These are phyloP conservation scores for Lasaia peninsularis DNA, from an alignment of 1,140 invertebrate species.

Conservation along the genomic window DNA sequence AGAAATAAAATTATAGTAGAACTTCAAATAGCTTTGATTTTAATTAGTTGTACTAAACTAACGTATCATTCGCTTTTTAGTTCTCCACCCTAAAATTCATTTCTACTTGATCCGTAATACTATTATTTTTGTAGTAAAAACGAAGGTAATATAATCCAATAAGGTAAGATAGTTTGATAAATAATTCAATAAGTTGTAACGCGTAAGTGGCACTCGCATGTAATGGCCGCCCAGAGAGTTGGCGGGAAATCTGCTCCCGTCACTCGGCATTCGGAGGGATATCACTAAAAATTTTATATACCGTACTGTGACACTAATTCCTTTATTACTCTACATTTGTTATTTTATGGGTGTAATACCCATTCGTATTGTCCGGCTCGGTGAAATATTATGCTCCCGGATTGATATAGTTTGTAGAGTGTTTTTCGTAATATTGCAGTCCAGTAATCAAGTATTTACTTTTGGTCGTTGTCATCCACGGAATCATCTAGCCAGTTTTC, in stretches of 20 bases:
- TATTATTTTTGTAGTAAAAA: conserved; percentile 39
- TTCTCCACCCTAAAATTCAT: conserved; percentile 24
- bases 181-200: conserved; percentile 73
- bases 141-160: conserved; percentile 69
- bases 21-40: too few relatives aligned
- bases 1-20: too few relatives aligned
- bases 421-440: too few relatives aligned
- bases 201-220: conserved; percentile 65
- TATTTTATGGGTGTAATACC: conserved; percentile 14
- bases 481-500: too few relatives aligned
- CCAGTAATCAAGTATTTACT: too few relatives aligned
- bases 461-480: too few relatives aligned
- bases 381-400: neutral
- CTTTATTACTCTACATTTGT: conserved; percentile 29
- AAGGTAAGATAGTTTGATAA: conserved; percentile 66
- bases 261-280: conserved; percentile 33
- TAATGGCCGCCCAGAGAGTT: conserved; percentile 54
- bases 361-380: conserved; percentile 2
- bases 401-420: conserved; percentile 10
- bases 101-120: conserved; percentile 31
- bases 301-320: conserved; percentile 40
- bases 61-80: neutral
- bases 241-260: conserved; percentile 43
- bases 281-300: conserved; percentile 53
- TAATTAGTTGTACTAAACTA: neutral